phyloP scores from a whole-genome alignment of 2,797 vertebrate genomes.

The Sebastes alutus region DNA sequence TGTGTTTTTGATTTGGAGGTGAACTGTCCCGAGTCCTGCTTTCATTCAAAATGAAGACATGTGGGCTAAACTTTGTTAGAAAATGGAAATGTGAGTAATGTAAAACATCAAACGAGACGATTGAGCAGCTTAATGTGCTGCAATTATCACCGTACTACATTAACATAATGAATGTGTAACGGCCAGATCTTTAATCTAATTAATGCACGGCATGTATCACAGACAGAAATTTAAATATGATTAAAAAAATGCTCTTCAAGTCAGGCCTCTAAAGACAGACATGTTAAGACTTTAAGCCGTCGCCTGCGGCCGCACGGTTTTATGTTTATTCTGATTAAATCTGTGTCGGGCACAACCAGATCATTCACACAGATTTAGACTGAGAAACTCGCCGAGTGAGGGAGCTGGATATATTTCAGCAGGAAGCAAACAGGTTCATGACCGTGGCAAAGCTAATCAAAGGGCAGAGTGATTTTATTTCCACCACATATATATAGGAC shows the following conservation, averaged over 20 bases:
- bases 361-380: constrained; percentile 8
- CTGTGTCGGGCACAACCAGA: not conserved
- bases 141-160: constrained; percentile 22
- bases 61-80: not conserved
- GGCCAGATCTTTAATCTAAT: constrained; percentile 7
- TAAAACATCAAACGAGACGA: constrained; percentile 28
- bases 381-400: not conserved
- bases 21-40: not conserved
- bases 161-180: constrained; percentile 39
- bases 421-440: not conserved
- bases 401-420: not conserved
- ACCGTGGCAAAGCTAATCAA: not conserved
- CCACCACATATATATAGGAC: not conserved
- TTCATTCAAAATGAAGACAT: not conserved
- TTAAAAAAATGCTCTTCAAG: not conserved
- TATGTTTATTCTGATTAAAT: not conserved
- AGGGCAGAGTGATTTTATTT: not conserved
- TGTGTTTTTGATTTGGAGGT: not conserved
- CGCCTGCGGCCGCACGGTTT: not conserved
- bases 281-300: not conserved
- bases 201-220: not conserved
- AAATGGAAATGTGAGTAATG: not conserved
- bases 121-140: constrained; percentile 12
- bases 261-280: not conserved
- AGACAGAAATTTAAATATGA: not conserved